Conservation (phyloP, 2,797 vertebrate genomes). For the Crocodylus rhombifer region DNA sequence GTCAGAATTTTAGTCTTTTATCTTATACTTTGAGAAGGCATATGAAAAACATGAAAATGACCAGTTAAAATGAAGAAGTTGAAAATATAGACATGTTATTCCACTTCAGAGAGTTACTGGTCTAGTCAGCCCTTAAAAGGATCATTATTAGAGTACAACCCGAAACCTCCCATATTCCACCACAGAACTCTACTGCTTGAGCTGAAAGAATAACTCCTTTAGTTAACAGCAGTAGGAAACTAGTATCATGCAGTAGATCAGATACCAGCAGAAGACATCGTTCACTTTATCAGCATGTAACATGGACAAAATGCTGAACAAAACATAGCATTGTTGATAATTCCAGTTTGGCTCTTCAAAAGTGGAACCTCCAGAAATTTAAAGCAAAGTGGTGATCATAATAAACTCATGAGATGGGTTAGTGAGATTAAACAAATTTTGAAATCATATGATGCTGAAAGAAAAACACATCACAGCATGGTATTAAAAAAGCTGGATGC, state of each 20-base stretch:
- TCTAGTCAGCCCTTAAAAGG: neutral
- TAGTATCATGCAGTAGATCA: neutral
- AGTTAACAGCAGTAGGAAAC: neutral
- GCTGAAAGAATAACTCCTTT: neutral
- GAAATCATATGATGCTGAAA: neutral
- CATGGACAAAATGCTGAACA: neutral
- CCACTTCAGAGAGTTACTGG: neutral
- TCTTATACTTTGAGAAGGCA: neutral
- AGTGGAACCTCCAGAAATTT: neutral
- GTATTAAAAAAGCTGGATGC: constrained; percentile 5
- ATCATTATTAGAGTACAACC: neutral
- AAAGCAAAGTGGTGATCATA: neutral
- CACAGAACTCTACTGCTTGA: neutral
- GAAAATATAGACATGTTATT: neutral
- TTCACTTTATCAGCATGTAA: neutral
- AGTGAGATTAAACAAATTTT: neutral
- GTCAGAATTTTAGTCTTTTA: neutral
- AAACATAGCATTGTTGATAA: neutral
- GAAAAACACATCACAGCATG: neutral
- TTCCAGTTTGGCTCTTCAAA: neutral
- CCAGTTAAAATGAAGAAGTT: neutral
- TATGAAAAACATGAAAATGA: neutral
- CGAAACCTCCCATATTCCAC: neutral
- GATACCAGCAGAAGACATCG: neutral
- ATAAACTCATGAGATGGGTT: neutral